These are phyloP conservation scores for Arrhopalites spinosus DNA, from an alignment of 2,888 invertebrate genomes.

Conservation along the genomic window DNA sequence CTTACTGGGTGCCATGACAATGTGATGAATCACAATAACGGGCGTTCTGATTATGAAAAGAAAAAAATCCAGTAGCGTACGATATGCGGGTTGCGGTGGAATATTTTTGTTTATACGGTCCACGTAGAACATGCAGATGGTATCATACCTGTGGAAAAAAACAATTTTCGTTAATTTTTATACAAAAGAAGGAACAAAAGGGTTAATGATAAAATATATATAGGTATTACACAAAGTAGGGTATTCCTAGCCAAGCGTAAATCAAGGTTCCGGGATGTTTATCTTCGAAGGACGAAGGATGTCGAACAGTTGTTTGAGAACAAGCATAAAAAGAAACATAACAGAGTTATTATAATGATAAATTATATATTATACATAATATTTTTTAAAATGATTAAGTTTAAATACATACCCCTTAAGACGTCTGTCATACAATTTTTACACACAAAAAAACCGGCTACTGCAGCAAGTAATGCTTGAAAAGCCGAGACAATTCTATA, in stretches of 20 bases:
- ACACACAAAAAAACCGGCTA: slow-evolving; percentile 71
- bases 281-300: no score
- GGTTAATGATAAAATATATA: background rate
- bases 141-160: slow-evolving; percentile 63
- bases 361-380: no score
- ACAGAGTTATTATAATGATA: no score
- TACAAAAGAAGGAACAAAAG: background rate
- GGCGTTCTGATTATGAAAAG: slow-evolving; percentile 66
- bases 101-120: slow-evolving; percentile 58
- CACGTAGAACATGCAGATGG: slow-evolving; percentile 79
- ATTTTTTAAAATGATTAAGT: no score
- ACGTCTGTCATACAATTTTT: slow-evolving; percentile 71
- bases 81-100: slow-evolving; percentile 7
- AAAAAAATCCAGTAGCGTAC: slow-evolving; percentile 42
- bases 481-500: slow-evolving; percentile 73
- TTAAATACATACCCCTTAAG: no score
- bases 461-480: slow-evolving; percentile 71
- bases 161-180: background rate
- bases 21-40: slow-evolving; percentile 74
- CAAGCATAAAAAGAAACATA: no score
- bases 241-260: slow-evolving; percentile 79
- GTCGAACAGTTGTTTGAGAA: no score
- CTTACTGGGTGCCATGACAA: slow-evolving; percentile 76
- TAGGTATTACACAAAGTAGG: slow-evolving; percentile 63
- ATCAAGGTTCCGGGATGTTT: slow-evolving; percentile 76